Conservation (phyloP, 1,140 invertebrate species). For the Anthonomus grandis region DNA sequence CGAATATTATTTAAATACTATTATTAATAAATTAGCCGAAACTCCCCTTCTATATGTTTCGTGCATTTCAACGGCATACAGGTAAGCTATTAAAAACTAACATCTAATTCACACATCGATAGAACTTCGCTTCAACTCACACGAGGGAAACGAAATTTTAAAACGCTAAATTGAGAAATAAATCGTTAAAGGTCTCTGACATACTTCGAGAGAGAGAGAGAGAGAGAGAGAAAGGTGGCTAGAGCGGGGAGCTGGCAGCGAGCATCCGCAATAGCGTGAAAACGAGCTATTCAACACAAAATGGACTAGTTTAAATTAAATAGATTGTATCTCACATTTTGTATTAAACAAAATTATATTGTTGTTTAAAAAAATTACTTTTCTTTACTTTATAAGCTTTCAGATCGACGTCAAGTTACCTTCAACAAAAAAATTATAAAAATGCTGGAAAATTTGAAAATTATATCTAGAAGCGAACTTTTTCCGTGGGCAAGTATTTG, state of each 20-base stretch:
- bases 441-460: too few relatives aligned
- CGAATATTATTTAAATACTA: slow-evolving; percentile 34
- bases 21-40: slow-evolving; percentile 40
- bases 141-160: slow-evolving; percentile 14
- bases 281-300: too few relatives aligned
- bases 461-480: too few relatives aligned
- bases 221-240: slow-evolving; percentile 5
- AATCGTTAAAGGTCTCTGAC: slow-evolving; percentile 22
- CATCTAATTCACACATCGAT: slow-evolving; percentile 30
- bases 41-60: slow-evolving; percentile 64
- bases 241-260: slow-evolving; percentile 22
- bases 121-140: slow-evolving; percentile 16
- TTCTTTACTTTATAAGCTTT: too few relatives aligned
- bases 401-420: too few relatives aligned
- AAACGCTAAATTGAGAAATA: slow-evolving; percentile 15
- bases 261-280: slow-evolving; percentile 15
- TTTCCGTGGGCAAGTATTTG: too few relatives aligned
- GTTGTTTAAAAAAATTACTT: too few relatives aligned
- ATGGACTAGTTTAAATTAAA: too few relatives aligned
- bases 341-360: too few relatives aligned
- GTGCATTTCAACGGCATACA: slow-evolving; percentile 66
- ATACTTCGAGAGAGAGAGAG: too few relatives aligned
- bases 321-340: too few relatives aligned
- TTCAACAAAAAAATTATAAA: too few relatives aligned
- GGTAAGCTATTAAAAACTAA: slow-evolving; percentile 40